Evolutionary conservation across 2,113 vertebrate species (phyloP), one percentile per base, ranked within the genome.

Genomic region (Zosterops borbonicus): DNA sequence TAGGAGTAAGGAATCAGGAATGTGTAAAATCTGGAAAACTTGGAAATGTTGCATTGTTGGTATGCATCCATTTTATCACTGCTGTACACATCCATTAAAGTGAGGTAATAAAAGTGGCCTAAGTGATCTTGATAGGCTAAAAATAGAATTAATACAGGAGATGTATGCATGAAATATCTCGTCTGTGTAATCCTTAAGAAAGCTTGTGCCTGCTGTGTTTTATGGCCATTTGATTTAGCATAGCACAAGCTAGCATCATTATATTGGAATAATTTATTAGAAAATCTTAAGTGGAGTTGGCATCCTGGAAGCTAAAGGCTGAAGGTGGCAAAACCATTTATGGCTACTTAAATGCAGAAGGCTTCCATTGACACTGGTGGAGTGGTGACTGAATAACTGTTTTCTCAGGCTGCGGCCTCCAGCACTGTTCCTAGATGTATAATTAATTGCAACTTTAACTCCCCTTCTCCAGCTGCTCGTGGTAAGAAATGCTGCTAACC

Each of bases 71-170:
- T 87, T 93, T 84, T 76, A 65, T 70, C 63, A 37, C 21, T n/a
- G 41, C 55, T 65, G 0, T 24, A 19, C 0, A 0, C 10, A 25
- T 76, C 28, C 46, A 6, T 79, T 76, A 28, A 47, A 25, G 37
- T 3, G 5, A 74, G 20, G n/a, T 44, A 63, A 31, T 93, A 9
- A 11, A 68, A 69, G 69, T 91, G 78, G n/a, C 37, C 37, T 23
- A 42, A 90, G 67, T 83, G 58, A 64, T 93, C 67, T 89, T 37
- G 50, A 25, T 58, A 62, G 33, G 41, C 31, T 90, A 81, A 90
- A 94, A 89, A 42, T 67, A 87, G 68, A 52, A 31, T 55, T 89
- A 74, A 59, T 59, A 29, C 18, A 81, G n/a, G 49, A 79, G 56
- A 42, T 50, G 6, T 35, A 27, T 37, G 35, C 24, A 19, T 65